Evolutionary conservation across 2,888 invertebrate genomes (phyloP), one percentile per base, ranked within the genome.

Genomic region (Leptinotarsa juncta): DNA sequence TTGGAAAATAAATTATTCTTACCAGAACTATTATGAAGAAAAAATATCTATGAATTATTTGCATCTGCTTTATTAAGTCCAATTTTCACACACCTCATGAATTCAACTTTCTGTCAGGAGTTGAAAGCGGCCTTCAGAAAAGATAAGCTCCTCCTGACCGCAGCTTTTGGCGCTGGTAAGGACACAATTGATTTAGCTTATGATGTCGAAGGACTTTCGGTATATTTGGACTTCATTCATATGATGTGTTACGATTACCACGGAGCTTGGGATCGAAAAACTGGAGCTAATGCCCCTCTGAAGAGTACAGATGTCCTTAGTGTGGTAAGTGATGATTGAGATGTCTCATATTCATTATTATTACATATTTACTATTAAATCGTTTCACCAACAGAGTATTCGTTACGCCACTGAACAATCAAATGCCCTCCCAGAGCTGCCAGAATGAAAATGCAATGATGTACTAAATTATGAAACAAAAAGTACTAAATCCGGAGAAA

Each of bases 221-320:
- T 91, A 0, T 92, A 93, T 84, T 85, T 94, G 57, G 93, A 94
- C 85, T 92, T 91, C 72, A 90, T 96, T 53, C 95, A 96, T 81
- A 91, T 96, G 85, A 96, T 96, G 96, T 94, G 94, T 77, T 97
- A 97, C 86, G 96, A 97, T 86, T 96, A 96, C 86, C 95, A 96
- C 81, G 96, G 96, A 0, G 91, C 93, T 7, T 96, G 96, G 96
- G 94, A 96, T 81, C 89, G 89, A 0, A 89, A 89, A 73, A 92
- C 95, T 0, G 94, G 94, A 0, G 92, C 95, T 14, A 96, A 96
- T 84, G 93, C 96, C 0, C 96, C 96, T 0, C 84, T 97, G 12
- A 89, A 88, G 42, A 90, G 92, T 0, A 84, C 88, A 0, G 93
- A 93, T 82, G 88, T 89, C 0, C 88, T 94, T 4, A 94, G 91